Percentiles rank a stretch among this genome's conserved stretches.
Conservation (phyloP, 2,888 invertebrate genomes). For the Drosophila pseudotakahashii region DNA sequence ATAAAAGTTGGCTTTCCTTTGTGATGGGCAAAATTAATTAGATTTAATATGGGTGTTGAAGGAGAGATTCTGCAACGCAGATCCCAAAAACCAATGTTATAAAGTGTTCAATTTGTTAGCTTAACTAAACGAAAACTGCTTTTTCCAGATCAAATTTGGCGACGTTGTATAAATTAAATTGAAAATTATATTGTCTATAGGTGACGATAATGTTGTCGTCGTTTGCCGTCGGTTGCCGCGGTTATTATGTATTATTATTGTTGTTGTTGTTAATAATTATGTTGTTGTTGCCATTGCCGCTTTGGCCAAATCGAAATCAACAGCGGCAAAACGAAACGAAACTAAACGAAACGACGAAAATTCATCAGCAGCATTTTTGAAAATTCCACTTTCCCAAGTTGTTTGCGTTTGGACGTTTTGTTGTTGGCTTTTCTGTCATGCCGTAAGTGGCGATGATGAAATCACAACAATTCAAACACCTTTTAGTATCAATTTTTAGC, state of each 20-base stretch:
- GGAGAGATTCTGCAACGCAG: constrained; percentile 36
- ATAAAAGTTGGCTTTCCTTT: constrained; percentile 17
- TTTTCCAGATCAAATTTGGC: constrained; percentile 18
- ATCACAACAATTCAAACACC: constrained; percentile 80
- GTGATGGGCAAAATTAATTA: constrained; percentile 22
- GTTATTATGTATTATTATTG: constrained; percentile 55
- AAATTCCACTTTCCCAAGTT: constrained; percentile 75
- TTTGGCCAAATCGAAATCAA: constrained; percentile 41
- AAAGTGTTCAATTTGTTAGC: constrained; percentile 10
- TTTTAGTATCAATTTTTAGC: constrained; percentile 74
- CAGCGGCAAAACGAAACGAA: not conserved
- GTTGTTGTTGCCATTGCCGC: constrained; percentile 66
- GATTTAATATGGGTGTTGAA: constrained; percentile 35
- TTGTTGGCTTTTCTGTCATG: constrained; percentile 74
- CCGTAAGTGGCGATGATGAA: constrained; percentile 79
- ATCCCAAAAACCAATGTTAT: not conserved
- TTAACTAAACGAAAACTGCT: not conserved
- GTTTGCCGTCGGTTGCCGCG: constrained; percentile 23
- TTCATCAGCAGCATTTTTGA: constrained; percentile 60
- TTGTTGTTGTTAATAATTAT: constrained; percentile 62
- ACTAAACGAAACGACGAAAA: constrained; percentile 18
- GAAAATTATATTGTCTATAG: constrained; percentile 76
- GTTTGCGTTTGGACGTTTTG: constrained; percentile 42
- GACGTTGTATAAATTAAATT: constrained; percentile 65
- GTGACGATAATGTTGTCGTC: constrained; percentile 78